These are phyloP conservation scores for Herminia tarsipennalis DNA, from an alignment of 2,888 invertebrate genomes.

Conservation along the genomic window DNA sequence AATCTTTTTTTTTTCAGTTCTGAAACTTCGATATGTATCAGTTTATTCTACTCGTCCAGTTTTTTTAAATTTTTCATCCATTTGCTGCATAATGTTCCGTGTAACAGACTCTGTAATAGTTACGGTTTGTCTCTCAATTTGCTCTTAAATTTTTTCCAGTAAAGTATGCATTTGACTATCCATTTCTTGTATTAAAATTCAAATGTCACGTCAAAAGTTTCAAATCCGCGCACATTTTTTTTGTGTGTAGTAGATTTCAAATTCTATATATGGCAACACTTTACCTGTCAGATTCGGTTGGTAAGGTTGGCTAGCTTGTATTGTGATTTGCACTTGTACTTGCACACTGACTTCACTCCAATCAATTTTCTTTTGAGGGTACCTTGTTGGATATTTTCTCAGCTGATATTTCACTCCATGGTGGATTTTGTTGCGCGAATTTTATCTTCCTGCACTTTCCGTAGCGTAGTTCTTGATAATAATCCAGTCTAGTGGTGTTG, in stretches of 20 bases:
- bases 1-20: not conserved
- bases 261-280: not conserved
- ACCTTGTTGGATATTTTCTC: too few relatives aligned
- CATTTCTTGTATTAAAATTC: not conserved
- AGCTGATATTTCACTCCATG: too few relatives aligned
- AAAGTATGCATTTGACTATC: not conserved
- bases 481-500: too few relatives aligned
- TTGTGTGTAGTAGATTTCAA: not conserved
- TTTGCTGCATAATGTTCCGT: not conserved
- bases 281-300: slow-evolving; percentile 8
- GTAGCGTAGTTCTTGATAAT: too few relatives aligned
- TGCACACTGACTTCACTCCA: too few relatives aligned
- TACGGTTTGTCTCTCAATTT: not conserved
- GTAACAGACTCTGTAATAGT: not conserved
- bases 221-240: not conserved
- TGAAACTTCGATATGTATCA: not conserved
- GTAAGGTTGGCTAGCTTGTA: slow-evolving; percentile 67
- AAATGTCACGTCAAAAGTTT: not conserved
- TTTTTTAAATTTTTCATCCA: not conserved
- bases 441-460: too few relatives aligned
- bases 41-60: not conserved
- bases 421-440: too few relatives aligned
- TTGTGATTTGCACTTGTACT: too few relatives aligned
- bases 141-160: not conserved
- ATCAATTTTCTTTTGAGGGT: too few relatives aligned